phyloP scores from a whole-genome alignment of 2,797 vertebrate genomes.

The Urocyon cinereoargenteus region DNA sequence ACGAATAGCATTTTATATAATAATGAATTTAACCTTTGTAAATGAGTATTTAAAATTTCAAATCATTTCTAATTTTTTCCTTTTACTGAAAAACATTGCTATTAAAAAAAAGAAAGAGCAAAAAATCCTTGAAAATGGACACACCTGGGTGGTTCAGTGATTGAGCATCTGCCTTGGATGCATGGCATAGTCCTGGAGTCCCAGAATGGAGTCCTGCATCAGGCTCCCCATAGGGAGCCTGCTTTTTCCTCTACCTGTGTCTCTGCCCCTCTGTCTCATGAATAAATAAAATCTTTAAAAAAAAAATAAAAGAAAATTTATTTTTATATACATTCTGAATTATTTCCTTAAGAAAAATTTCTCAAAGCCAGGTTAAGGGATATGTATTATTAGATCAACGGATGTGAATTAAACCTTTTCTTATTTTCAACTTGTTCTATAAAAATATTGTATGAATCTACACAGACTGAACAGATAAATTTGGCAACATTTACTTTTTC shows the following conservation, averaged over 20 bases:
- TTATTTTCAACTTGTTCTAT: conserved; percentile 22
- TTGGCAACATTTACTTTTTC: background rate
- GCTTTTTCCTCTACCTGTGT: no score
- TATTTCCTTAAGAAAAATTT: background rate
- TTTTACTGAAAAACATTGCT: background rate
- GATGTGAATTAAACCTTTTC: background rate
- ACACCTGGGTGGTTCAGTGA: no score
- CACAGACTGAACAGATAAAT: background rate
- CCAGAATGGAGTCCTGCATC: no score
- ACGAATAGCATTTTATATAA: background rate
- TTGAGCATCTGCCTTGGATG: no score
- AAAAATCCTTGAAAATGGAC: background rate
- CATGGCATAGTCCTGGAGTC: no score
- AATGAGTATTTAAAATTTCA: background rate
- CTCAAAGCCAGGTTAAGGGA: background rate
- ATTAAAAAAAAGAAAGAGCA: background rate
- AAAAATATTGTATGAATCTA: background rate
- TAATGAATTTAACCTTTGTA: background rate
- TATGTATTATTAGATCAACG: background rate
- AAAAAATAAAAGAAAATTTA: background rate
- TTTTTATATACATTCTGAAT: background rate
- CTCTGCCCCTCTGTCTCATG: no score
- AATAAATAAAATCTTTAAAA: no score
- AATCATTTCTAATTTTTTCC: background rate
- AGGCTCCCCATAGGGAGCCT: no score